Conservation (phyloP, 1,140 invertebrate genomes). For the Panagrolaimus sp. region DNA sequence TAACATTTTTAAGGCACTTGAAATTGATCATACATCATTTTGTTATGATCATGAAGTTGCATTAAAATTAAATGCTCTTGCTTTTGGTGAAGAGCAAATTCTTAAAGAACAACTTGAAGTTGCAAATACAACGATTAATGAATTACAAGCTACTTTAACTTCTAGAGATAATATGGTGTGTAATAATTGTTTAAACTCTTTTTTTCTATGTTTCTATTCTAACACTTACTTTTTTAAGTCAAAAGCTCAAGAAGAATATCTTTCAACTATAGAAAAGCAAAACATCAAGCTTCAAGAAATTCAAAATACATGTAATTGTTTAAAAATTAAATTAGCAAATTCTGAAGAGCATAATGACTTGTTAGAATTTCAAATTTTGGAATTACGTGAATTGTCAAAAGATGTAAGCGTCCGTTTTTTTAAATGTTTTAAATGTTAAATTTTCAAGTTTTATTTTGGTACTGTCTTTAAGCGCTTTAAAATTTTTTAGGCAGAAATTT, state of each 20-base stretch:
- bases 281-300: slow-evolving; percentile 1
- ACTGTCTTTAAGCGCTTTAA: slow-evolving; percentile 14
- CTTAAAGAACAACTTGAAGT: slow-evolving; percentile 34
- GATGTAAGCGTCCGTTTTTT: slow-evolving; percentile 10
- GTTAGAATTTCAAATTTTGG: slow-evolving; percentile 53
- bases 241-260: not conserved
- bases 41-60: not conserved
- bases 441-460: slow-evolving; percentile 20
- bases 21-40: slow-evolving; percentile 21
- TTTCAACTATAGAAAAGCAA: not conserved
- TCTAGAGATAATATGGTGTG: not conserved
- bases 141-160: slow-evolving; percentile 26
- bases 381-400: slow-evolving; percentile 18
- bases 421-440: not conserved
- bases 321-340: slow-evolving; percentile 29
- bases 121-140: slow-evolving; percentile 27
- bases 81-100: slow-evolving; percentile 7
- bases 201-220: not conserved
- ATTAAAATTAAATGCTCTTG: not conserved
- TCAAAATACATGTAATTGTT: not conserved
- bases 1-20: slow-evolving; percentile 28
- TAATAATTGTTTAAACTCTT: not conserved
- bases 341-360: slow-evolving; percentile 45
- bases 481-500: slow-evolving; percentile 9
- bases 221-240: not conserved